phyloP scores from a whole-genome alignment of 2,113 vertebrate genomes.

The Vulpes lagopus region DNA sequence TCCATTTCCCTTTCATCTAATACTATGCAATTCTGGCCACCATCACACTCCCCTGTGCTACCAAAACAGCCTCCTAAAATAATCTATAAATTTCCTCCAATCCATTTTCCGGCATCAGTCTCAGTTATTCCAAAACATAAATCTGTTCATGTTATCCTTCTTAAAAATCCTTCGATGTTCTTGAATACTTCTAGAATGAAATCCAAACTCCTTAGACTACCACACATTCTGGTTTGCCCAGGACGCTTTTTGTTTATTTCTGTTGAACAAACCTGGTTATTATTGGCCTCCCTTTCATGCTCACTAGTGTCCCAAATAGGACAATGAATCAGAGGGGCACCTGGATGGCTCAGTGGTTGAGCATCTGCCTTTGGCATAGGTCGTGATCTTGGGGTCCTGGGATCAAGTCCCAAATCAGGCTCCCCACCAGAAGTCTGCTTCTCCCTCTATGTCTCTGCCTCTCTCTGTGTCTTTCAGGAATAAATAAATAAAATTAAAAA shows the following conservation, averaged over 20 bases:
- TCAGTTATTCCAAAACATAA: conserved; percentile 10
- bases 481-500: no score
- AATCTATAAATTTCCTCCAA: background rate
- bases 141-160: background rate
- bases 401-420: no score
- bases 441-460: no score
- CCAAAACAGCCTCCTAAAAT: background rate
- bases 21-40: background rate
- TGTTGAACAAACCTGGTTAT: background rate
- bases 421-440: no score
- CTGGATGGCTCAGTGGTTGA: no score
- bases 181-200: background rate
- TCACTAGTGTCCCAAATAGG: background rate
- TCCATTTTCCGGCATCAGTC: background rate
- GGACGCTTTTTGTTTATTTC: background rate
- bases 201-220: background rate
- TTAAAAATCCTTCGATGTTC: background rate
- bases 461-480: no score
- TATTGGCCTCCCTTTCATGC: background rate
- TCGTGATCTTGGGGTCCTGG: no score
- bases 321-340: background rate
- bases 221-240: background rate
- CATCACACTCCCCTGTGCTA: background rate
- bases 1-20: background rate
- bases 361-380: no score